Conservation (phyloP, 2,113 vertebrate species). For the Ammospiza nelsoni region DNA sequence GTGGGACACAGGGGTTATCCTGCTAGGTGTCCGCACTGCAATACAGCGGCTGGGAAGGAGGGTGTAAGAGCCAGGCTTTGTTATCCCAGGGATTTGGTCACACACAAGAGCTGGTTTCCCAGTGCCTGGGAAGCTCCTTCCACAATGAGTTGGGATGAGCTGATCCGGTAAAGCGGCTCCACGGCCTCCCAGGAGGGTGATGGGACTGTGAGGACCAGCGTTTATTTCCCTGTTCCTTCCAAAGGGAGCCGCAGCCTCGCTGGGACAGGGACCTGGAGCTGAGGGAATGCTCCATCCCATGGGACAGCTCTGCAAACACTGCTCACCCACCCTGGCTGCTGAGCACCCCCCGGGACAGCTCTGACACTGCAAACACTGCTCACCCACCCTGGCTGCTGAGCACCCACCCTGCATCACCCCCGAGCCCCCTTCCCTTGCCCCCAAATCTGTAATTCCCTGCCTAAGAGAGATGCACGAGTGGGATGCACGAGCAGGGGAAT, state of each 20-base stretch:
- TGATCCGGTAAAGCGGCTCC: not conserved
- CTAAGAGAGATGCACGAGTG: not conserved
- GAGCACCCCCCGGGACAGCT: fast-evolving
- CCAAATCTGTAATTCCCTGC: not conserved
- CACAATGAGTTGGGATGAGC: constrained; percentile 23
- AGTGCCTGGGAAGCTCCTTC: constrained; percentile 49
- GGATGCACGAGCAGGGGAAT: not conserved
- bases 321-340: not conserved
- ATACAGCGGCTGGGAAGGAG: constrained; percentile 5
- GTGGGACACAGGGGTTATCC: not conserved
- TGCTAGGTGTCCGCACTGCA: constrained; percentile 27
- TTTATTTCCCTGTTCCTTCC: not conserved
- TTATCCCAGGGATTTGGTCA: constrained; percentile 34
- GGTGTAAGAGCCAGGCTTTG: constrained; percentile 48
- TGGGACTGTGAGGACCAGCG: fast-evolving
- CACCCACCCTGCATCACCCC: not conserved
- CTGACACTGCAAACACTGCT: fast-evolving
- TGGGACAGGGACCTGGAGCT: not conserved
- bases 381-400: not conserved
- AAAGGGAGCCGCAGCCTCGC: not conserved
- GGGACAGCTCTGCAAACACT: fast-evolving
- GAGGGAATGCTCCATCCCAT: not conserved
- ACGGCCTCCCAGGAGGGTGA: not conserved
- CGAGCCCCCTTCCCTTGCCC: not conserved
- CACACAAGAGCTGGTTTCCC: constrained; percentile 25